Evolutionary conservation across 2,797 vertebrate species (phyloP).

Genomic region (Notamacropus eugenii): DNA sequence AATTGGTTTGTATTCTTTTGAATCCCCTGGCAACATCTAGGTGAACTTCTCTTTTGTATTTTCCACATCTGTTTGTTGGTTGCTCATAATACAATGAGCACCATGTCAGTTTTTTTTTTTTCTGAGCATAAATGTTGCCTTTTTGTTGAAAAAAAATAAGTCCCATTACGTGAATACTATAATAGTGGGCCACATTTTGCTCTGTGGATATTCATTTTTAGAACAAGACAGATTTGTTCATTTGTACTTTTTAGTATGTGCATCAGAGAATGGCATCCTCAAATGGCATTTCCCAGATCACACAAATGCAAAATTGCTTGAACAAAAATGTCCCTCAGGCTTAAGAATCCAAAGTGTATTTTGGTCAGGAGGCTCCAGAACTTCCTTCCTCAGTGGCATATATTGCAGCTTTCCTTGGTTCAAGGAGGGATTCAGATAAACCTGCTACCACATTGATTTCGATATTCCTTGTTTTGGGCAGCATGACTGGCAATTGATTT

Average conservation of each 20-base stretch:
- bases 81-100: not conserved
- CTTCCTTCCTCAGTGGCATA: not conserved
- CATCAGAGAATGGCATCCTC: not conserved
- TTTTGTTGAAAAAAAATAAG: constrained; percentile 2
- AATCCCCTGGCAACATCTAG: constrained; percentile 16
- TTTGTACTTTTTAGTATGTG: not conserved
- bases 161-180: constrained; percentile 19
- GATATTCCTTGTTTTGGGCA: not conserved
- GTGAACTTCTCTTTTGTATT: not conserved
- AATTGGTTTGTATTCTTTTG: constrained; percentile 18
- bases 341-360: not conserved
- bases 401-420: not conserved
- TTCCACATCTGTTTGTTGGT: not conserved
- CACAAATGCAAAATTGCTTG: not conserved
- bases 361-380: not conserved
- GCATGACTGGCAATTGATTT: not conserved
- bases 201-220: not conserved
- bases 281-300: not conserved
- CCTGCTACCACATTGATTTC: not conserved
- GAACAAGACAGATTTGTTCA: not conserved
- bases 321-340: not conserved
- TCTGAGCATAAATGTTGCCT: not conserved
- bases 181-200: not conserved
- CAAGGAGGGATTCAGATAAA: not conserved
- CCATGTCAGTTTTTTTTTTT: constrained; percentile 11